Conservation (phyloP, 2,888 invertebrate genomes). For the Drosophila rubida region DNA sequence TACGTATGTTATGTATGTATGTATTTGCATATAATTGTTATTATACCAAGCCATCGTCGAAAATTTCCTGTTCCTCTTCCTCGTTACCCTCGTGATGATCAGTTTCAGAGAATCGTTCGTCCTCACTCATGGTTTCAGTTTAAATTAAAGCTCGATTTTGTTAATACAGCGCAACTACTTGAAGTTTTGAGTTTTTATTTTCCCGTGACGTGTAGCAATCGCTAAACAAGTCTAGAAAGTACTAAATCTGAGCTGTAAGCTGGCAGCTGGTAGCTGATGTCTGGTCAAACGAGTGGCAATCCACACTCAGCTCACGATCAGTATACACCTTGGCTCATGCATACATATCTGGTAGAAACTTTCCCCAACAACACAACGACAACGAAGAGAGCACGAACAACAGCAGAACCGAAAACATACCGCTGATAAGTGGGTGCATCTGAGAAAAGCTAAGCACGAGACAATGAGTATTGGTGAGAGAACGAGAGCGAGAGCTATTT, state of each 20-base stretch:
- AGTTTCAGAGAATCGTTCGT: conserved; percentile 33
- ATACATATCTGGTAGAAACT: conserved; percentile 57
- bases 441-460: conserved; percentile 26
- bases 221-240: conserved; percentile 74
- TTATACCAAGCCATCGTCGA: conserved; percentile 68
- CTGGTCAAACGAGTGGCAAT: conserved; percentile 74
- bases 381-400: conserved; percentile 32
- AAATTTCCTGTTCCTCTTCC: conserved; percentile 70
- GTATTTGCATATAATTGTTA: conserved; percentile 18
- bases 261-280: conserved; percentile 19
- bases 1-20: conserved; percentile 3
- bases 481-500: conserved; percentile 5
- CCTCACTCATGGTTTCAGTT: conserved; percentile 48
- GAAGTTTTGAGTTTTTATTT: conserved; percentile 17
- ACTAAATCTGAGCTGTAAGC: conserved; percentile 59
- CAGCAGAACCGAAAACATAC: conserved; percentile 43
- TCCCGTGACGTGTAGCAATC: conserved; percentile 69
- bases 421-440: conserved; percentile 58
- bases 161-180: not conserved
- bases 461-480: not conserved
- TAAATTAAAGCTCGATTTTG: not conserved
- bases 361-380: conserved; percentile 63
- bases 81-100: conserved; percentile 22
- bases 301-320: conserved; percentile 40
- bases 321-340: conserved; percentile 13